phyloP scores from a whole-genome alignment of 2,797 vertebrate species.

The Phoebastria nigripes region DNA sequence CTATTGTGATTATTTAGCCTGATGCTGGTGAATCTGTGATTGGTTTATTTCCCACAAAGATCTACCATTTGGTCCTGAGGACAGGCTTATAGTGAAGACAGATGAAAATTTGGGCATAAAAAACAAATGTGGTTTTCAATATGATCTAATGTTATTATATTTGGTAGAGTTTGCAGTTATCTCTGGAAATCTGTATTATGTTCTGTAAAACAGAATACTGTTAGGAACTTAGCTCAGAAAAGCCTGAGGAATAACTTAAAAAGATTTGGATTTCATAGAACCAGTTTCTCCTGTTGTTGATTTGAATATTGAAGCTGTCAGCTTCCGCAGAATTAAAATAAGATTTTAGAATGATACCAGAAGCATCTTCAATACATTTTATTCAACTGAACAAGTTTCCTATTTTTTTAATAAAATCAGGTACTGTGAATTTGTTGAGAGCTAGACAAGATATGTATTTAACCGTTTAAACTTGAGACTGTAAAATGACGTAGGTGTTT shows the following conservation, averaged over 20 bases:
- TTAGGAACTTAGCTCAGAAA: not conserved
- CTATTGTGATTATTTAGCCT: not conserved
- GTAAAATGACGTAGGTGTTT: not conserved
- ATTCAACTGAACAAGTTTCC: not conserved
- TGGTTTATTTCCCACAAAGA: not conserved
- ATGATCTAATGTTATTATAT: not conserved
- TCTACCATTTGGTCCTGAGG: not conserved
- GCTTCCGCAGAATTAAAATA: not conserved
- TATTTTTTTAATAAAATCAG: not conserved
- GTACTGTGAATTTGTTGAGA: not conserved
- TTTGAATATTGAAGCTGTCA: not conserved
- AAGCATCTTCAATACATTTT: not conserved
- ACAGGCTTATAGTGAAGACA: not conserved
- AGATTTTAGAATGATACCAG: not conserved
- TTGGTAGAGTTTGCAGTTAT: not conserved
- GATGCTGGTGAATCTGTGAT: not conserved
- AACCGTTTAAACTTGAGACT: not conserved
- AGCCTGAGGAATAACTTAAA: not conserved
- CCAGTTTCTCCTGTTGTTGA: not conserved
- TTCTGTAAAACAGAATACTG: not conserved
- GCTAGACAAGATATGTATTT: not conserved
- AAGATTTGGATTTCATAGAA: not conserved
- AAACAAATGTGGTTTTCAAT: not conserved
- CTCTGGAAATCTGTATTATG: not conserved
- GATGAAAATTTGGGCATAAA: not conserved